These are phyloP conservation scores for Brachyistius frenatus DNA, from an alignment of 2,113 vertebrate species.

Conservation along the genomic window DNA sequence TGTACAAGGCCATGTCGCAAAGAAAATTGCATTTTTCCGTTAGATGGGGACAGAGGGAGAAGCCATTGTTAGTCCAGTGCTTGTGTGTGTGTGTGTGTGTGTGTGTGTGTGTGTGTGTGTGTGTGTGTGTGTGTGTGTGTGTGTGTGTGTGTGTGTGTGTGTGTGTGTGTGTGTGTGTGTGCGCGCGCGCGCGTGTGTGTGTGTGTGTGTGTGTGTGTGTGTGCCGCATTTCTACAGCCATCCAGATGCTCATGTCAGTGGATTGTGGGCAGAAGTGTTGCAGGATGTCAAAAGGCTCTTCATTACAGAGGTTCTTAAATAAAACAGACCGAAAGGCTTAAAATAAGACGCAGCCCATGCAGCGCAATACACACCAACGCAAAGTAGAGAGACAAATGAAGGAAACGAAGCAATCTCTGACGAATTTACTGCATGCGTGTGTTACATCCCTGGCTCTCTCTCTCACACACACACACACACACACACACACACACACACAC, in stretches of 20 bases:
- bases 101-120: conserved; percentile 1
- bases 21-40: conserved; percentile 71
- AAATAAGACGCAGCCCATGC: conserved; percentile 43
- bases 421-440: conserved; percentile 12
- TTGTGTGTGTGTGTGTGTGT: neutral
- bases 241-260: conserved; percentile 48
- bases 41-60: conserved; percentile 42
- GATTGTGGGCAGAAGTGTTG: conserved; percentile 32
- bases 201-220: conserved; percentile 5
- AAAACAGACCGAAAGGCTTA: conserved; percentile 54
- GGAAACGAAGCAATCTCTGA: conserved; percentile 13
- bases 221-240: neutral
- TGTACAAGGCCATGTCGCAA: conserved; percentile 69
- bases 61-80: conserved; percentile 1
- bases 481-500: neutral
- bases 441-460: neutral
- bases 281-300: conserved; percentile 47
- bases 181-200: neutral
- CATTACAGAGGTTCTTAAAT: conserved; percentile 58
- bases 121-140: neutral
- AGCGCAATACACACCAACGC: conserved; percentile 31
- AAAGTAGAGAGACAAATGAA: conserved; percentile 30
- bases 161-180: conserved; percentile 1
- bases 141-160: neutral
- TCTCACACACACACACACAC: conserved; percentile 40